Evolutionary conservation across 2,797 vertebrate species (phyloP), one percentile per base, ranked within the genome.

Genomic region (Jordanella pulchra): DNA sequence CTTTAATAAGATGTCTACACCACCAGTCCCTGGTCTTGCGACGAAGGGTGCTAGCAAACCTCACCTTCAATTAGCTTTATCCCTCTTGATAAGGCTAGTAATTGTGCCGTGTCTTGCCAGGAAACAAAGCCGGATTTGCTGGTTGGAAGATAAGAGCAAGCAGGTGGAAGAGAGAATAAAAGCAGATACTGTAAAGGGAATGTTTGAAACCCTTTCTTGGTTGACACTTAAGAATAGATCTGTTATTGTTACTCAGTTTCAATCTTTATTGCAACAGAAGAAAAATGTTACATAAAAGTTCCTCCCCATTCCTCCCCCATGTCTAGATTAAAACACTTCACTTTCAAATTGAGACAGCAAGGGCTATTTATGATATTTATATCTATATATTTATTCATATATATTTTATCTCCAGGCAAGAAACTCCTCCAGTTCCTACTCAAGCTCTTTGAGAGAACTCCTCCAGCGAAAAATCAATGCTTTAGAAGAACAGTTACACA

Each of bases 351-450:
- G 10, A 39, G 15, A 11, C 10, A 35, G 56, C 17, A 14, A 1
- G 23, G 14, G 12, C 4, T 39, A 23, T 25, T 63, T 25, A 42
- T 63, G 7, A 42, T 3, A 45, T 15, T 4, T 10, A 10, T 45
- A 15, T 11, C 11, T 15, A 45, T 25, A 23, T 35, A 35, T 35
- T 11, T 21, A 58, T 32, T 2, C 65, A 23, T 55, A 27, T 50
- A n/a, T 39, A 39, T 45, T 75, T 23, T 67, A 30, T 70, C 61
- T 50, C 2, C 82, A 94, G 91, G 88, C 91, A 56, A 94, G 92
- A 71, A 96, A 96, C 84, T 95, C 93, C 1, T 94, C 94, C 69
- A 93, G 94, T 72, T 95, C 94, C 4, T 96, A 95, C 84, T 95
- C 95, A 71, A 93, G 91, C 72, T 95, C 95, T n/a, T 82, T 96